Conservation (phyloP, 2,113 vertebrate genomes). For the Oreamnos americanus region DNA sequence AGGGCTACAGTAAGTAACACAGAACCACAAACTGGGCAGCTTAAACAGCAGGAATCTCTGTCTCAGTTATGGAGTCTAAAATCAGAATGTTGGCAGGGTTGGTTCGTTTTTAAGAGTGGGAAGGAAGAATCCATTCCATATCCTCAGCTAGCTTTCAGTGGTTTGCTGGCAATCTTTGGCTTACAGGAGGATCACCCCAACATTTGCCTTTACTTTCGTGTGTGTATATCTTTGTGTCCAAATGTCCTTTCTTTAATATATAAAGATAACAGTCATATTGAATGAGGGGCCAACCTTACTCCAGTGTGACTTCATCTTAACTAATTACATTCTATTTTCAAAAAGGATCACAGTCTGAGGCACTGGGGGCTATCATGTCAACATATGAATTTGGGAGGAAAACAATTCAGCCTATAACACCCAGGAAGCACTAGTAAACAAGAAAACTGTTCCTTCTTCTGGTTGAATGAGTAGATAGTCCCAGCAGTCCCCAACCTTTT, state of each 20-base stretch:
- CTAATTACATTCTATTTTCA: background rate
- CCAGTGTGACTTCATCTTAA: background rate
- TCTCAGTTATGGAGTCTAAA: background rate
- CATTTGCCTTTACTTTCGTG: background rate
- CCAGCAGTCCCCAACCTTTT: background rate
- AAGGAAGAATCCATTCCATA: background rate
- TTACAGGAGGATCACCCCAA: background rate
- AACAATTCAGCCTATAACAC: background rate
- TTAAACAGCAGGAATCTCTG: background rate
- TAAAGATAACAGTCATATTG: background rate
- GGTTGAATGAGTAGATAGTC: background rate
- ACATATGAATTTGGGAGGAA: background rate
- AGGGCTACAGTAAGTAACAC: background rate
- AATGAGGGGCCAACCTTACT: background rate
- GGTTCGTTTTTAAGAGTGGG: background rate
- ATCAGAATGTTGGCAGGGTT: background rate
- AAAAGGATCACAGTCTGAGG: background rate
- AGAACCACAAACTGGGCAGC: background rate
- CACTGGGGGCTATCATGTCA: background rate
- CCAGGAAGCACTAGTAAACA: background rate
- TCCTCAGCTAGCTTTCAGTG: background rate
- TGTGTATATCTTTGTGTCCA: background rate
- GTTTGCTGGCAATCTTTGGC: background rate
- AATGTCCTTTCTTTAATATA: background rate
- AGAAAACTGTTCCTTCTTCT: background rate